Evolutionary conservation across 2,888 invertebrate species (phyloP), one percentile per base, ranked within the genome.

Genomic region (Pilophorus perplexus): DNA sequence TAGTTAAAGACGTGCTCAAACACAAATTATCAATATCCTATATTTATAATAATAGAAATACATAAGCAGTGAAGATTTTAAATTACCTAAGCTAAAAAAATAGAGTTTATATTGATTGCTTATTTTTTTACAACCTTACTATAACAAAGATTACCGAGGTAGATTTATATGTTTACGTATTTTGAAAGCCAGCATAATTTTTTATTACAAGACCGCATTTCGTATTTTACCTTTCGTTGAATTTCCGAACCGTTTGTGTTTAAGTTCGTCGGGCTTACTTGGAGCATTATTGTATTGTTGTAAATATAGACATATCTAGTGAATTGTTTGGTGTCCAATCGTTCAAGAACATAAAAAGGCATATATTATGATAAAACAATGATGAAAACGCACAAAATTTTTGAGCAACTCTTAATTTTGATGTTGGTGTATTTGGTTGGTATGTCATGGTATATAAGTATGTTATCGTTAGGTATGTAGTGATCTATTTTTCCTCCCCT

Each of bases 1-100:
- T 62, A 62, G 55, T 46, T 62, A 62, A 62, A 46, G 48, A 62
- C n/a, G 48, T 62, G 62, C 62, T 62, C 62, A 62, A 62, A 33
- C 46, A 27, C 33, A 46, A 59, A 46, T 14, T 46, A 46, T 62
- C 62, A 46, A 62, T 59, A 62, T 62, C 62, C 62, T 62, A 62
- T 62, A 62, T 62, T 62, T 62, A 40, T 62, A 62, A 18, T 22
- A 42, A 20, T 62, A 62, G 62, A 16, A 48, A 20, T 62, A 38
- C 28, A 62, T 48, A 40, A 62, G 23, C 62, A 28, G 48, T 18
- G 37, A 46, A 28, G 20, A 33, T 27, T 55, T 55, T 40, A 25
- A 59, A 42, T 59, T 59, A 14, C n/a, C 22, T 59, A 59, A 48
- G 48, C 18, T 46, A 62, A 62, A 46, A 62, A 44, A 62, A 44